Evolutionary conservation across 1,140 invertebrate genomes (phyloP), one percentile per base, ranked within the genome.

Genomic region (Drosophila sturtevanti): DNA sequence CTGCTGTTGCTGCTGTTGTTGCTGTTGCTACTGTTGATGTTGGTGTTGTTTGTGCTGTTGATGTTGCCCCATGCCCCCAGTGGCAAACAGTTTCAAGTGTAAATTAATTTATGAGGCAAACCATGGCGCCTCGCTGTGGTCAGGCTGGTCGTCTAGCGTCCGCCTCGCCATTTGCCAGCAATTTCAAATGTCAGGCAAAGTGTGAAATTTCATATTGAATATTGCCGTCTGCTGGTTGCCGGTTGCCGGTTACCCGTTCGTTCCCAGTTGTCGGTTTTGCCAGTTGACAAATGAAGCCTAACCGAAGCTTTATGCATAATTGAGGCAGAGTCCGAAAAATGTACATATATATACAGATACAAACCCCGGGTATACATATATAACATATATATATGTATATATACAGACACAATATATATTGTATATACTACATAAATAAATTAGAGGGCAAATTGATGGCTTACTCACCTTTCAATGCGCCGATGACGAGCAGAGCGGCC

Each of bases 201-300:
- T 86, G 82, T 86, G 82, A 86, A 86, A 87, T 86, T 86, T 87
- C 82, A 86, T 87, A 87, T 79, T 81, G 79, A 82, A 87, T 76
- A 69, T 58, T 52, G 41, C 41, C 41, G 41, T 14, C 18, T 55
- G 73, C 72, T 59, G 38, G 52, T 61, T 51, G 51, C 34, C 34
- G 48, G 35, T 76, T 61, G 73, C 72, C n/a, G 12, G 63, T 63
- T 81, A 77, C 37, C 7, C 6, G 12, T 51, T 54, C 54, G 27
- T 65, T 52, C 41, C 27, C 37, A 31, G 27, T 31, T 31, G 27
- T 31, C 27, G 27, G 27, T 31, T 31, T 68, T 59, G 74, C 72
- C 41, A 48, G 64, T 63, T 81, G 81, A 81, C 81, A 85, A 85
- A 85, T 81, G 78, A 74, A 78, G 81, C 68, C 82, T 58, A 62